phyloP scores from a whole-genome alignment of 2,888 invertebrate species.

The Morpho deidamia region DNA sequence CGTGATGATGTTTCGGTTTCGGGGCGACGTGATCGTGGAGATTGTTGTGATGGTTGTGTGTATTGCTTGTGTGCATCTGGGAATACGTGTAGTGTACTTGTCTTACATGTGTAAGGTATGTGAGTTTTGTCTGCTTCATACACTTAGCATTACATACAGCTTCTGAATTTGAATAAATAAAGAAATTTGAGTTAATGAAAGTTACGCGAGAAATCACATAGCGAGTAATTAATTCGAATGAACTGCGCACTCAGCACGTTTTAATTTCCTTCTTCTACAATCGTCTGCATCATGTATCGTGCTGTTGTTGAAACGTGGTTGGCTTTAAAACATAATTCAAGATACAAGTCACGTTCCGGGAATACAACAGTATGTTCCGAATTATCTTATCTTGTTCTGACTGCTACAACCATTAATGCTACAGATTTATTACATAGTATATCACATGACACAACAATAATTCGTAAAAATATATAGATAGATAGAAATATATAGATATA shows the following conservation, averaged over 20 bases:
- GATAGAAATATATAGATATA: no score
- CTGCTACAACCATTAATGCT: background rate
- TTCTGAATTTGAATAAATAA: no score
- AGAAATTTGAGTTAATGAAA: background rate
- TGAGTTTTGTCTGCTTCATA: no score
- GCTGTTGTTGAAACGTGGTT: conserved; percentile 8
- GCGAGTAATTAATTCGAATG: conserved; percentile 2
- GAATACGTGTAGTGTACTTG: no score
- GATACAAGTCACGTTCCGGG: conserved; percentile 6
- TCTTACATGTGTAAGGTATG: no score
- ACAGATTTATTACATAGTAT: conserved; percentile 1
- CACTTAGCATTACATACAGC: no score
- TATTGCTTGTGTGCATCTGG: no score
- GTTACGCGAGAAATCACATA: background rate
- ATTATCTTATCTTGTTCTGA: conserved; percentile 6
- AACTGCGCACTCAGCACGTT: conserved; percentile 8
- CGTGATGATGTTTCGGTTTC: no score
- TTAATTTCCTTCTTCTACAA: conserved; percentile 7
- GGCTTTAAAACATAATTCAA: conserved; percentile 6
- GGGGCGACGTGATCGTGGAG: no score
- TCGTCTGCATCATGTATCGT: conserved; percentile 7
- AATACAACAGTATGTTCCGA: conserved; percentile 10
- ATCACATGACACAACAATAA: no score
- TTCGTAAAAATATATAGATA: no score
- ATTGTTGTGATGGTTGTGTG: no score